Base-by-base conservation (phyloP, 64 coral and sea anemone species). In the Astreopora myriophthalma region DNA sequence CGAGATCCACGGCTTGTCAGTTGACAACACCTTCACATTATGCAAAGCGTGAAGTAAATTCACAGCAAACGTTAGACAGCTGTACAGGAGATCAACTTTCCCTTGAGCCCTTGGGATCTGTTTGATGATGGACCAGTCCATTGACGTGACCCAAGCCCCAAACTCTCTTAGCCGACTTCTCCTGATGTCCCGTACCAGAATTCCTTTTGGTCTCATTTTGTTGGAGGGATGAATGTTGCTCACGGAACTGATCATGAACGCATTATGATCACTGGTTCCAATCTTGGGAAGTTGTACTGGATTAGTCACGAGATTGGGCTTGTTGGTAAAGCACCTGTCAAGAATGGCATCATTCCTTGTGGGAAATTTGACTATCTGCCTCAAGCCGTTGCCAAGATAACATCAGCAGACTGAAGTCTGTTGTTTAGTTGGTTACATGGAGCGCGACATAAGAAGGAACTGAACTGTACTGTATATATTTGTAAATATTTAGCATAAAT, bases 1-100 rank as follows among this genome's bases (percentile, higher is more conserved):
- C 8, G 79, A 13, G 79, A 83, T 87, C 85, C 85, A 87, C 6
- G 69, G 85, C 25, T 88, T 88, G 68, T 88, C 69, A 73, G 85
- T 88, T 44, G 85, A 4, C 48, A 67, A 88, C 8, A 88, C 8
- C 48, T 88, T 64, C 3, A 88, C 38, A 2, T 88, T 88, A 44
- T 69, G 20, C 28, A 34, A 8, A 52, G 42, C 69, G 26, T 75
- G 48, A 88, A 89, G 75, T 22, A 34, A 10, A 12, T 67, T 29
- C 38, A 89, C 87, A 65, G 73, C 87, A 44, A 44, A 44, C 40
- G 40, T 44, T 44, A 44, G 40, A 44, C 40, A 44, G 40, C 40
- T 44, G 40, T 44, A 44, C 40, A 44, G 40, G 40, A 44, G 40
- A 44, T 44, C 40, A 44, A 44, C 40, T 44, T 44, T 73, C 48